phyloP scores from a whole-genome alignment of 2,797 vertebrate species.

The Hemitrygon akajei region DNA sequence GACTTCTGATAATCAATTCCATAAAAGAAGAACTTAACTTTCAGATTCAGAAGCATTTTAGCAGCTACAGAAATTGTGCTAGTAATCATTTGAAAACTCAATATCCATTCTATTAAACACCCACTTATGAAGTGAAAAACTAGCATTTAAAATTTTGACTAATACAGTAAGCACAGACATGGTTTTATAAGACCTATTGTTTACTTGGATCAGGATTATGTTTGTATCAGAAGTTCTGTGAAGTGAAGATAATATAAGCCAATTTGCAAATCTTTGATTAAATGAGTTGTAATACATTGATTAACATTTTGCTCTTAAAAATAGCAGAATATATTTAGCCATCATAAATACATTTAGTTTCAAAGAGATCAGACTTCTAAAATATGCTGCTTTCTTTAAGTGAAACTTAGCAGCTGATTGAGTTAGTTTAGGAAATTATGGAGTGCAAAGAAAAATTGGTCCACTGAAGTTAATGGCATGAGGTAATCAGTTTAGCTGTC shows the following conservation, averaged over 20 bases:
- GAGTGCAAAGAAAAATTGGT: too few species aligned
- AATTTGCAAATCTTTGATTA: conserved; percentile 34
- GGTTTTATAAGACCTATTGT: not conserved
- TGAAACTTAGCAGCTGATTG: not conserved
- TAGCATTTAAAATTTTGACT: conserved; percentile 30
- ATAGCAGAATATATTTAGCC: not conserved
- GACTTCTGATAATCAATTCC: conserved; percentile 30
- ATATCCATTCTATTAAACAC: not conserved
- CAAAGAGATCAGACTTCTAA: conserved; percentile 7
- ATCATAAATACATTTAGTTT: not conserved
- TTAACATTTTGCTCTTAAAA: not conserved
- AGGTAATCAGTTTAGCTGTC: too few species aligned
- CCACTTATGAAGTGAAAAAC: not conserved
- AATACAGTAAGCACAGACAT: not conserved
- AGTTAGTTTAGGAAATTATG: not conserved
- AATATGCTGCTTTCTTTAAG: not conserved
- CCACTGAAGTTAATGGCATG: too few species aligned
- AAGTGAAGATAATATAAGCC: conserved; percentile 24
- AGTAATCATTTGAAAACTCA: conserved; percentile 18
- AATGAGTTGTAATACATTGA: not conserved
- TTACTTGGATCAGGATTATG: conserved; percentile 29
- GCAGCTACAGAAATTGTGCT: not conserved
- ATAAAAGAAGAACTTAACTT: conserved; percentile 23
- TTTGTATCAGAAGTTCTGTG: conserved; percentile 33
- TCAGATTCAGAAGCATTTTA: conserved; percentile 29